phyloP scores from a whole-genome alignment of 2,113 vertebrate genomes.

The Crotalus tigris region DNA sequence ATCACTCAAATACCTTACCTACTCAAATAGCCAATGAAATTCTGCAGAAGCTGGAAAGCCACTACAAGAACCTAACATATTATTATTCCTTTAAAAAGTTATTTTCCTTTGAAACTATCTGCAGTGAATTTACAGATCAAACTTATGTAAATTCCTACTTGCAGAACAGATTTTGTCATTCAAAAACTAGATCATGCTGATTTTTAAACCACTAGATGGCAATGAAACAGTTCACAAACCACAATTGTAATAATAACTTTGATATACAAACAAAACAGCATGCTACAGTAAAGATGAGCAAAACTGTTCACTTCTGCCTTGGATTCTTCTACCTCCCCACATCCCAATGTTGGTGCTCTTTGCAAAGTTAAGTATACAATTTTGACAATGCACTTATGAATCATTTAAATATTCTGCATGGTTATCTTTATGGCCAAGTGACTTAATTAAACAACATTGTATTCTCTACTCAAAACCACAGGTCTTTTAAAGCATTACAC shows the following conservation, averaged over 20 bases:
- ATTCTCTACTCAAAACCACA: background rate
- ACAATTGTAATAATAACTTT: background rate
- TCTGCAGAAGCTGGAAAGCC: background rate
- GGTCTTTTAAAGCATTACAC: background rate
- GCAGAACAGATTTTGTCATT: constrained; percentile 18
- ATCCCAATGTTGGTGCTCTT: background rate
- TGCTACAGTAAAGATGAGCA: background rate
- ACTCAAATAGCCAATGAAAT: background rate
- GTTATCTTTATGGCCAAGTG: background rate
- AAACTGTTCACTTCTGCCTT: background rate
- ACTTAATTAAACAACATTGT: background rate
- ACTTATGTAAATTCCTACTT: constrained; percentile 18
- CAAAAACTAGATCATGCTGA: constrained; percentile 38
- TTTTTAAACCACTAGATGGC: constrained; percentile 9
- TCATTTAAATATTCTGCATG: background rate
- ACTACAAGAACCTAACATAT: background rate
- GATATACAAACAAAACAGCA: background rate
- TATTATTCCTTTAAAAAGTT: background rate
- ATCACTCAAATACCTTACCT: constrained; percentile 2
- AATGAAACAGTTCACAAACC: constrained; percentile 4
- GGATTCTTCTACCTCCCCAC: background rate
- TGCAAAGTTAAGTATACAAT: background rate
- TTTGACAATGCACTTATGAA: background rate
- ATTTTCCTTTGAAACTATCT: background rate
- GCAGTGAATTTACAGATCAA: constrained; percentile 10